Evolutionary conservation across 2,888 invertebrate genomes (phyloP), one percentile per base, ranked within the genome.

Genomic region (Branchipolynoe longqiensis): DNA sequence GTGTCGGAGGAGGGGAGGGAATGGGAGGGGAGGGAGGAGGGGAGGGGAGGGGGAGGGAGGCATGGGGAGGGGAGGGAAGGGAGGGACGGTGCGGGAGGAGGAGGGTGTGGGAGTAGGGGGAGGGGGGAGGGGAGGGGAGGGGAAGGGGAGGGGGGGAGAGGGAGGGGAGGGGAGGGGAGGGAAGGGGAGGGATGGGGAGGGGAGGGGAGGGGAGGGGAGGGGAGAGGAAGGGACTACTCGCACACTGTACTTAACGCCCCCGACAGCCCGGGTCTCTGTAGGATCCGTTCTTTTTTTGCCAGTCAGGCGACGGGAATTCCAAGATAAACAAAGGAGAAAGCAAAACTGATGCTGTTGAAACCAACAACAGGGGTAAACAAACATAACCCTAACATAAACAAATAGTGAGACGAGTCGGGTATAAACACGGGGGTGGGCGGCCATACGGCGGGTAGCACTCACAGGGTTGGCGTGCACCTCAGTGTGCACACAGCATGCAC

Each of bases 321-420:
- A 25, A 28, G 78, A 33, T 73, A 78, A 48, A 78, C 48, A 48
- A 28, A 33, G 48, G 41, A 54, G 78, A 78, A 78, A 48, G 78
- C 31, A 41, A 48, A 48, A 41, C 48, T 28, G 48, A 48, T 48
- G 28, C 25, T 78, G 78, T 78, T 78, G 78, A 78, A 78, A 78
- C 48, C 48, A 48, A 78, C 54, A 78, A 78, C 78, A 78, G 78
- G 48, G 41, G 78, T 78, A 78, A 78, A 78, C 78, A 78, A 78
- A 78, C 78, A 78, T 41, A 48, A 78, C n/a, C 48, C 78, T 41
- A 48, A 78, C 78, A 78, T 78, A 78, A 78, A 78, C 78, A 78
- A 78, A 78, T 48, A 78, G 78, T 12, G 3, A 12, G 54, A 14
- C 14, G 78, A 4, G 54, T 33, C 31, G 31, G 28, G 54, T 22